A percentile compares a stretch with the other conserved stretches of the same genome.
phyloP scores from a whole-genome alignment of 2,797 vertebrate species.

The Anableps anableps region DNA sequence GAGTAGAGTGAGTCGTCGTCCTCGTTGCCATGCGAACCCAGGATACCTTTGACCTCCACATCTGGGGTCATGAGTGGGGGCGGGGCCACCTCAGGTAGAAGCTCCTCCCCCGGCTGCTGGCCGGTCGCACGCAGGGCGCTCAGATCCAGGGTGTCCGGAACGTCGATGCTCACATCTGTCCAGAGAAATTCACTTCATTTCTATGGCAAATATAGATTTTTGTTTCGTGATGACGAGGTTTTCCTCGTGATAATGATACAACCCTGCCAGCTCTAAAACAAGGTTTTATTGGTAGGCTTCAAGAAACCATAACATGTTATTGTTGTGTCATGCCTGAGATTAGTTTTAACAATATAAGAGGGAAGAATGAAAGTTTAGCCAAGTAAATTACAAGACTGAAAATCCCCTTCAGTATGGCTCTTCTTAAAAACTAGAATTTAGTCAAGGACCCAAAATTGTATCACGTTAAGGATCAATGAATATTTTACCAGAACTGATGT shows the following conservation, averaged over 20 bases:
- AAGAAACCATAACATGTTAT: background rate
- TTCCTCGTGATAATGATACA: background rate
- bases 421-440: background rate
- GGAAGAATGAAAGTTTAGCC: background rate
- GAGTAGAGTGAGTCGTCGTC: slow-evolving; percentile 99
- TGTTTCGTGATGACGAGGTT: background rate
- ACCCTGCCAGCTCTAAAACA: too few relatives aligned
- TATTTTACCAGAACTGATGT: background rate
- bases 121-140: slow-evolving; percentile 89
- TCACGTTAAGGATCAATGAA: background rate
- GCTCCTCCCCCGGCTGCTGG: slow-evolving; percentile 95
- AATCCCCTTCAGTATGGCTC: background rate
- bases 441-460: too few relatives aligned
- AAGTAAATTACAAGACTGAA: background rate
- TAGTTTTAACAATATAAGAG: background rate
- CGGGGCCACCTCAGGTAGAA: slow-evolving; percentile 97
- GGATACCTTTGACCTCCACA: slow-evolving; percentile 99
- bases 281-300: background rate
- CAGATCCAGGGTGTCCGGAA: slow-evolving; percentile 95
- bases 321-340: too few relatives aligned
- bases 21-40: slow-evolving; percentile 99
- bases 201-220: background rate
- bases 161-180: slow-evolving; percentile 96
- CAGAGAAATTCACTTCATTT: background rate
- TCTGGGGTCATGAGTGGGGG: slow-evolving; percentile 98